Evolutionary conservation across 2,113 vertebrate species (phyloP).

Genomic region (Canis aureus): DNA sequence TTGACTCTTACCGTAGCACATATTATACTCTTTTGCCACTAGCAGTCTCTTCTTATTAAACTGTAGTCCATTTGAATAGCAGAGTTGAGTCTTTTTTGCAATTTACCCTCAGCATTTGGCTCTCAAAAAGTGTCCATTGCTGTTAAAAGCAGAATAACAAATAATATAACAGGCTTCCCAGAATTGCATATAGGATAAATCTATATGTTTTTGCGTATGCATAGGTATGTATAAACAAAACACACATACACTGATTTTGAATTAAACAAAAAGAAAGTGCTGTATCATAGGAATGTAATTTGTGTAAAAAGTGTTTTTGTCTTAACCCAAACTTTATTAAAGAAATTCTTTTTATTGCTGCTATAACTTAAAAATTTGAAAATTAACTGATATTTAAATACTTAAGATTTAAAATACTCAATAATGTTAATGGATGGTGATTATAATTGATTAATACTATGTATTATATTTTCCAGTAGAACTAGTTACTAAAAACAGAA

Average conservation of each 20-base stretch:
- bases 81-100: not conserved
- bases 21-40: not conserved
- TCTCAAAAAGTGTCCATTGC: not conserved
- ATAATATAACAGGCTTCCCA: not conserved
- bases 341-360: not conserved
- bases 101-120: not conserved
- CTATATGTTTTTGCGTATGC: not conserved
- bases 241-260: not conserved
- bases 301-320: not conserved
- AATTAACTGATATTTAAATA: slow-evolving; percentile 32
- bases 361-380: not conserved
- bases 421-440: not conserved
- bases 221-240: not conserved
- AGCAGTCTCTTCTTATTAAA: not conserved
- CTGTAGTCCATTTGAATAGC: not conserved
- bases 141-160: not conserved
- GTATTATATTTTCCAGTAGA: not conserved
- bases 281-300: not conserved
- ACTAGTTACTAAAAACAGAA: slow-evolving; percentile 31
- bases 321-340: not conserved
- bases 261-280: not conserved
- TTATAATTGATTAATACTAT: slow-evolving; percentile 5
- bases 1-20: not conserved
- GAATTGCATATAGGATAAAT: not conserved
- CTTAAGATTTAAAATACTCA: slow-evolving; percentile 41